Evolutionary conservation across 2,888 invertebrate genomes (phyloP).

Genomic region (Leptogaster cylindrica): DNA sequence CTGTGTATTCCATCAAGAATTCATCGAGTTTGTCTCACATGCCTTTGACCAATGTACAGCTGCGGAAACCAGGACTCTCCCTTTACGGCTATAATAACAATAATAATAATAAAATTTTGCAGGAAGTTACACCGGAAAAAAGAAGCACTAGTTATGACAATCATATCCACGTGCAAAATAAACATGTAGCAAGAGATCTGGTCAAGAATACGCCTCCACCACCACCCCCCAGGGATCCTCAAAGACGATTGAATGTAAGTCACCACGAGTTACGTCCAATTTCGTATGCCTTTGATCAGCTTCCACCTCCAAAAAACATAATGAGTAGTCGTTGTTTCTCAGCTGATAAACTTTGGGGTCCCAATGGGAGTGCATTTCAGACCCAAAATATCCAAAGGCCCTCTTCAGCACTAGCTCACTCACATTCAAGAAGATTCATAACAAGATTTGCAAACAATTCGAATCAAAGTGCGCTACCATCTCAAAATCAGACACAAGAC

Average conservation of each 20-base stretch:
- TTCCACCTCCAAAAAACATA: slow-evolving; percentile 45
- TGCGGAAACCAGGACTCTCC: slow-evolving; percentile 39
- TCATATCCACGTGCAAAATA: slow-evolving; percentile 58
- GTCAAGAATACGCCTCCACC: slow-evolving; percentile 70
- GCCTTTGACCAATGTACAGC: slow-evolving; percentile 16
- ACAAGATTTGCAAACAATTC: slow-evolving; percentile 13
- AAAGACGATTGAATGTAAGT: slow-evolving; percentile 65
- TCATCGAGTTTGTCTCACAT: slow-evolving; percentile 54
- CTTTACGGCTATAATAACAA: slow-evolving; percentile 34
- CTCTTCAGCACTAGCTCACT: slow-evolving; percentile 51
- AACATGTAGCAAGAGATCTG: slow-evolving; percentile 50
- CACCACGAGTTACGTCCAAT: slow-evolving; percentile 62
- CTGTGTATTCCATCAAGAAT: slow-evolving; percentile 50
- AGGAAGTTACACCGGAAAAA: too few species aligned
- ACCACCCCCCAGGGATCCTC: slow-evolving; percentile 80
- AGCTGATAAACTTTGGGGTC: slow-evolving; percentile 61
- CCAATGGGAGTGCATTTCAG: slow-evolving; percentile 56
- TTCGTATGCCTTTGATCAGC: slow-evolving; percentile 65
- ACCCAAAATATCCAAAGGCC: slow-evolving; percentile 48
- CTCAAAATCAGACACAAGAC: too few species aligned
- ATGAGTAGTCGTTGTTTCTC: slow-evolving; percentile 59
- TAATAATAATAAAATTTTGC: slow-evolving; percentile 52
- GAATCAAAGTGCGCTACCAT: neutral
- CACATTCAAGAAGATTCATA: slow-evolving; percentile 40
- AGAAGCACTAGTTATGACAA: slow-evolving; percentile 61